These are phyloP conservation scores for Ctenicera cuprea DNA, from an alignment of 2,888 invertebrate species.

Conservation along the genomic window DNA sequence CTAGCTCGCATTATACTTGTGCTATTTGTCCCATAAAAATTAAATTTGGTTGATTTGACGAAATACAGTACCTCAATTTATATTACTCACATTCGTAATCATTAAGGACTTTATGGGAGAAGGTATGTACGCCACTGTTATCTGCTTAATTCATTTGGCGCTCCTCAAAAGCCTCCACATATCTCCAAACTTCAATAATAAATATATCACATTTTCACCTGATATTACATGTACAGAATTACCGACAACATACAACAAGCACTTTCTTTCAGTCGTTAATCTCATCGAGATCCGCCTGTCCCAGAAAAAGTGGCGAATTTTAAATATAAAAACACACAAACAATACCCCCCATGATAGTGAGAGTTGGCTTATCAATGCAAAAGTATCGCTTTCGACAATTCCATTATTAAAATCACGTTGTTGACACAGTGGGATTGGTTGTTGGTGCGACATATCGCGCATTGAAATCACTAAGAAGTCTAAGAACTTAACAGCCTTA, in stretches of 20 bases:
- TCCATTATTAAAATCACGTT: slow-evolving; percentile 32
- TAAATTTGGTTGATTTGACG: too few species aligned
- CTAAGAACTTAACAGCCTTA: not conserved
- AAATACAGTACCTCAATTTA: too few species aligned
- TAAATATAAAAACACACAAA: slow-evolving; percentile 37
- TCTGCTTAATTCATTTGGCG: not conserved
- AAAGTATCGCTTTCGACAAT: slow-evolving; percentile 24
- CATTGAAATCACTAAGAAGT: slow-evolving; percentile 13
- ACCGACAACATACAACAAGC: slow-evolving; percentile 8
- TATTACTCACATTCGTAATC: too few species aligned
- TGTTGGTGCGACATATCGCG: not conserved
- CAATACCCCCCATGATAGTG: slow-evolving; percentile 37
- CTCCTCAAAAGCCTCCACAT: not conserved
- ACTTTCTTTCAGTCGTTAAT: slow-evolving; percentile 33
- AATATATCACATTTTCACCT: slow-evolving; percentile 28
- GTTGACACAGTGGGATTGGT: slow-evolving; percentile 5
- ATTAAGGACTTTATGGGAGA: too few species aligned
- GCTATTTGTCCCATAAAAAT: too few species aligned
- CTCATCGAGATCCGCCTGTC: slow-evolving; percentile 37
- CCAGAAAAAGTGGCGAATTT: slow-evolving; percentile 28
- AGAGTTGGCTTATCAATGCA: slow-evolving; percentile 45
- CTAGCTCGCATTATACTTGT: too few species aligned
- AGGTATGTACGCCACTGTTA: too few species aligned
- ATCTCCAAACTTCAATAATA: not conserved
- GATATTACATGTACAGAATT: slow-evolving; percentile 9